A percentile compares a stretch with the other conserved stretches of the same genome.
phyloP scores from a whole-genome alignment of 2,797 vertebrate species.

The Betta splendens region DNA sequence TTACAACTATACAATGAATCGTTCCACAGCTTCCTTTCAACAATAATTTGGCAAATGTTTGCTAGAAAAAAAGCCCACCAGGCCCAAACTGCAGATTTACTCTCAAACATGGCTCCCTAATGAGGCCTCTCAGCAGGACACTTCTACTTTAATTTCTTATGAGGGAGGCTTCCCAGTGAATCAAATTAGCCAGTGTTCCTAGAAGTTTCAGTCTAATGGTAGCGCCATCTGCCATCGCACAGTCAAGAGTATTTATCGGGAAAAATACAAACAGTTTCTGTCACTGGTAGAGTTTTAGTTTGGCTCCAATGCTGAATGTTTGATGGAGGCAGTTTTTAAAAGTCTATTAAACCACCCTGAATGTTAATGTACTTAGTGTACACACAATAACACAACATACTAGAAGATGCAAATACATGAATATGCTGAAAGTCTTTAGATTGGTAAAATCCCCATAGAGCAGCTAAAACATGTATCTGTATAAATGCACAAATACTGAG shows the following conservation, averaged over 20 bases:
- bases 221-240: conserved; percentile 51
- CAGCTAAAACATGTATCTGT: background rate
- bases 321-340: conserved; percentile 10
- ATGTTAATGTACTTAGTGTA: background rate
- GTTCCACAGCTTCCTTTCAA: background rate
- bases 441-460: background rate
- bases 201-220: conserved; percentile 36
- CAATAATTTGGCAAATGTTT: conserved; percentile 15
- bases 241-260: conserved; percentile 18
- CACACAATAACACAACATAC: background rate
- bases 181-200: conserved; percentile 58
- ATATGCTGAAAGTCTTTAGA: background rate
- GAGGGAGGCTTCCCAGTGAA: conserved; percentile 44
- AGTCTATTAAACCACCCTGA: background rate
- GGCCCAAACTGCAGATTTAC: conserved; percentile 50
- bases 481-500: background rate
- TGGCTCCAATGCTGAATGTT: background rate
- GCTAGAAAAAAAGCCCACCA: conserved; percentile 31
- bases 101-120: conserved; percentile 61
- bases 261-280: background rate
- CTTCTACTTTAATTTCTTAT: conserved; percentile 61
- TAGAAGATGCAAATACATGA: background rate
- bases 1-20: background rate
- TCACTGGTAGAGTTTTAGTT: conserved; percentile 17
- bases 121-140: conserved; percentile 65